phyloP scores from a whole-genome alignment of 2,113 vertebrate genomes.

The Cacatua alba region DNA sequence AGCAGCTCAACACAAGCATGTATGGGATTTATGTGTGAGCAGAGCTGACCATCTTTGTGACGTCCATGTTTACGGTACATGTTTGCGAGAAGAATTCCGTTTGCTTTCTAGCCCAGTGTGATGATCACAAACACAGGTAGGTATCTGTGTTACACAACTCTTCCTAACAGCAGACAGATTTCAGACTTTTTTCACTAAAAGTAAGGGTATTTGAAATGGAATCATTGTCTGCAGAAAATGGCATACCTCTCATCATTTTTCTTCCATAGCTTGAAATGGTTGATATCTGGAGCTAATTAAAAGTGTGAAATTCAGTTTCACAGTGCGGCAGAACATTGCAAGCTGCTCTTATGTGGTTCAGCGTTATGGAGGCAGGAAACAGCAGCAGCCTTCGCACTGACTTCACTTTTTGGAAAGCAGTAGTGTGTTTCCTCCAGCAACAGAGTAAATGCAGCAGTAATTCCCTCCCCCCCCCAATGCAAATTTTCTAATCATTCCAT shows the following conservation, averaged over 20 bases:
- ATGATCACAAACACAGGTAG: neutral
- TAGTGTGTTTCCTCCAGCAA: neutral
- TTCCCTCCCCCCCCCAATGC: too few relatives aligned
- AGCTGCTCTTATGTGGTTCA: neutral
- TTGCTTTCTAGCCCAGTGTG: neutral
- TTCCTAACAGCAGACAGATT: neutral
- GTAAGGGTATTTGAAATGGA: neutral
- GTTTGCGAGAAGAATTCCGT: neutral
- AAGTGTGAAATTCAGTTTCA: neutral
- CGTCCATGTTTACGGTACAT: neutral
- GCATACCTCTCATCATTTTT: neutral
- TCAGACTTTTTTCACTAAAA: neutral
- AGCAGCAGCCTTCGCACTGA: neutral
- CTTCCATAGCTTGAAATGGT: neutral
- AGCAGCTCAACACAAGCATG: neutral
- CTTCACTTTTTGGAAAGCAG: neutral
- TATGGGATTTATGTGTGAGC: neutral
- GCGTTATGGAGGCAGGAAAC: neutral
- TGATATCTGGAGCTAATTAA: neutral
- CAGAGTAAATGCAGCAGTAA: neutral
- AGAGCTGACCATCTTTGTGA: neutral
- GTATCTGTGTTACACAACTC: neutral
- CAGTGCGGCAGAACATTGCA: neutral
- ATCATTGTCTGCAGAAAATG: neutral
- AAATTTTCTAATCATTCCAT: rapidly evolving